phyloP scores from a whole-genome alignment of 2,797 vertebrate species.

The Alfaro cultratus region DNA sequence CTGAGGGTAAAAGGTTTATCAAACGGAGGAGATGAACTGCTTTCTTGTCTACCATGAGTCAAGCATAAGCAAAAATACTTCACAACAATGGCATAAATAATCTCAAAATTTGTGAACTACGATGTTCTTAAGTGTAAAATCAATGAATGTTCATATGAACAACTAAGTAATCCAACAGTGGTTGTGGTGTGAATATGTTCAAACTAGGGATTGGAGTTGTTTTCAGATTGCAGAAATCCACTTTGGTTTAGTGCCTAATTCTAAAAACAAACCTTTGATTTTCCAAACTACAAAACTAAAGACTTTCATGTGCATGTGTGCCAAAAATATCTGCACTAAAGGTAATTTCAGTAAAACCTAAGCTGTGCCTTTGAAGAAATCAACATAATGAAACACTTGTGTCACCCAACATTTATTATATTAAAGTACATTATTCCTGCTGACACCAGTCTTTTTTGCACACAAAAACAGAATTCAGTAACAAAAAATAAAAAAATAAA shows the following conservation, averaged over 20 bases:
- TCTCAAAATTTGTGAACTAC: neutral
- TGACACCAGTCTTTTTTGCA: slow-evolving; percentile 9
- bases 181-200: neutral
- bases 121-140: neutral
- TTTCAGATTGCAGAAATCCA: neutral
- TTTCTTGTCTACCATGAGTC: neutral
- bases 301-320: neutral
- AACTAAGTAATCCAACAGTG: neutral
- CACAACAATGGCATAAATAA: neutral
- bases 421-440: slow-evolving; percentile 3
- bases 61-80: too few species aligned
- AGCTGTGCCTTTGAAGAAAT: neutral
- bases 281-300: neutral
- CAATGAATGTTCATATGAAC: neutral
- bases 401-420: neutral
- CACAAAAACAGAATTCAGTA: slow-evolving; percentile 26
- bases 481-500: slow-evolving; percentile 1
- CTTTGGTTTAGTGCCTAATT: neutral
- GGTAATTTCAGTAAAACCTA: neutral
- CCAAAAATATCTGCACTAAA: neutral
- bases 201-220: neutral
- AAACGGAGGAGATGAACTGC: neutral
- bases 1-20: neutral
- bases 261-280: neutral
- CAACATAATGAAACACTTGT: neutral